phyloP scores from a whole-genome alignment of 2,797 vertebrate genomes.

The Myotis findleyi region DNA sequence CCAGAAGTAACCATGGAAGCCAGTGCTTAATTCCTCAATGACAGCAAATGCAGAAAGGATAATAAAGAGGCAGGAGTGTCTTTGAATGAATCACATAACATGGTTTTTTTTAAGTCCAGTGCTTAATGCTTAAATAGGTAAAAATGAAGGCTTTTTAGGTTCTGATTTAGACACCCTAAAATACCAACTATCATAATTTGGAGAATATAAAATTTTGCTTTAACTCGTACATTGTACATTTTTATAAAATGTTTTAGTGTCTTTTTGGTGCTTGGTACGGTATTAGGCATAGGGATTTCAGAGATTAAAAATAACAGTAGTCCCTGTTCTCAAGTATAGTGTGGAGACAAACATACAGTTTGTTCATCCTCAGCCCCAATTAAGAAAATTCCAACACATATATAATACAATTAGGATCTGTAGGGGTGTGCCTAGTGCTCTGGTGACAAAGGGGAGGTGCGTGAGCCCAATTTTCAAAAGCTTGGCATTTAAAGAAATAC shows the following conservation, averaged over 20 bases:
- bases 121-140: not conserved
- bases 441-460: not conserved
- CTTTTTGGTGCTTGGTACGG: not conserved
- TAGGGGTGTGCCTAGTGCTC: not conserved
- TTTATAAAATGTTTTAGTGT: not conserved
- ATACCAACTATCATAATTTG: constrained; percentile 17
- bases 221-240: not conserved
- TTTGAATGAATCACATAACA: not conserved
- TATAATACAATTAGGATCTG: constrained; percentile 3
- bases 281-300: not conserved
- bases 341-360: not conserved
- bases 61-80: not conserved
- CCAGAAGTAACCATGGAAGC: not conserved
- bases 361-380: not conserved
- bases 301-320: not conserved
- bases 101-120: not conserved
- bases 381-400: constrained; percentile 24
- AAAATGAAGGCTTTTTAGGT: not conserved
- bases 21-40: not conserved
- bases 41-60: not conserved
- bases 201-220: constrained; percentile 41
- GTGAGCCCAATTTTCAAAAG: not conserved
- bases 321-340: not conserved
- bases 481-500: not conserved
- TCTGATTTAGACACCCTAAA: not conserved